These are phyloP conservation scores for Solenopsis fugax DNA, from an alignment of 1,140 invertebrate genomes.

Conservation along the genomic window DNA sequence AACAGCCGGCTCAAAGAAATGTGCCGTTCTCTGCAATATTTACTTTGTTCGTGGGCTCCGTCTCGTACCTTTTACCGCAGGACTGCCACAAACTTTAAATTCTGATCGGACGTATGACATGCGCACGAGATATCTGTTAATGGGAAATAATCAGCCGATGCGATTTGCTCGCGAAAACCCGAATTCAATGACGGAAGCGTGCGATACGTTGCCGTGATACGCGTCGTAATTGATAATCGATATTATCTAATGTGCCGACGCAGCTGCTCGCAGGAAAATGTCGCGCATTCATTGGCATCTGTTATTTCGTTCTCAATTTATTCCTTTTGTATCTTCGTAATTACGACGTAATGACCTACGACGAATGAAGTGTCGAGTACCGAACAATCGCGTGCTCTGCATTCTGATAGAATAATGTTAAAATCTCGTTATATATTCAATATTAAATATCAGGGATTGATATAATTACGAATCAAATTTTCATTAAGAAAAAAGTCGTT, in stretches of 20 bases:
- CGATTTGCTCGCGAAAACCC: conserved; percentile 30
- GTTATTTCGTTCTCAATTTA: conserved; percentile 3
- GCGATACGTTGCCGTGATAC: conserved; percentile 43
- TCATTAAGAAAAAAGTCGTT: not conserved
- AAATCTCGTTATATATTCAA: not conserved
- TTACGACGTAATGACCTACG: not conserved
- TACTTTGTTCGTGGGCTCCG: conserved; percentile 48
- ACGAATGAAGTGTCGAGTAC: not conserved
- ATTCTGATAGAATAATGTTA: not conserved
- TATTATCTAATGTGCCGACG: conserved; percentile 53
- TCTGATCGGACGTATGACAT: conserved; percentile 37
- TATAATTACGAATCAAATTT: not conserved
- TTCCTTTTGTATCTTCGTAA: not conserved
- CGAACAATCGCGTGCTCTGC: not conserved
- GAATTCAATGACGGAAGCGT: conserved; percentile 16
- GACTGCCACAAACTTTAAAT: conserved; percentile 46
- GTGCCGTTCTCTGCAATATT: conserved; percentile 38
- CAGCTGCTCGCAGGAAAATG: conserved; percentile 25
- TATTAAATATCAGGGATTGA: not conserved
- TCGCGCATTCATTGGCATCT: conserved; percentile 5
- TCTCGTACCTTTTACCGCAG: not conserved
- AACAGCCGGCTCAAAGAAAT: conserved; percentile 34
- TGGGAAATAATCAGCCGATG: conserved; percentile 34
- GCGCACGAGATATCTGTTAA: conserved; percentile 58
- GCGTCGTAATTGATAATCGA: conserved; percentile 57